These are phyloP conservation scores for Drosophila gunungcola DNA, from an alignment of 1,140 invertebrate genomes.

Conservation along the genomic window DNA sequence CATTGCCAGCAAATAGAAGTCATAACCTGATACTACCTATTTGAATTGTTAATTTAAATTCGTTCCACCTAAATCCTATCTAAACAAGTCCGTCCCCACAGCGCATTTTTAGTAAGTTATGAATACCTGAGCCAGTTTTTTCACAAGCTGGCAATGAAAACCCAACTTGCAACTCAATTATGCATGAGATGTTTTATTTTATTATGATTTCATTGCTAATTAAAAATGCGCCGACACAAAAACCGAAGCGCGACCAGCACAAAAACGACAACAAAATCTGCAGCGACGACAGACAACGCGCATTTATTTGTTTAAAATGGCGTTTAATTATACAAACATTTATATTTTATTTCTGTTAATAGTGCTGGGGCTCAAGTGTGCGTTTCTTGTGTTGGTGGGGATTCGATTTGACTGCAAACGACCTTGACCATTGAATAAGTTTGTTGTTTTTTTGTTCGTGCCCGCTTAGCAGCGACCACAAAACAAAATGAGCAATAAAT, in stretches of 20 bases:
- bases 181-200: conserved; percentile 64
- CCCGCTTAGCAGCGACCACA: conserved; percentile 56
- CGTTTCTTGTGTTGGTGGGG: conserved; percentile 15
- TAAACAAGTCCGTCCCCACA: conserved; percentile 1
- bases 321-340: conserved; percentile 80
- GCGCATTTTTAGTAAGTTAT: conserved; percentile 10
- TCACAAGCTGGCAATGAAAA: conserved; percentile 56
- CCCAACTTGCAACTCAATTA: conserved; percentile 67
- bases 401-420: conserved; percentile 76
- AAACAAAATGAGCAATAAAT: conserved; percentile 79
- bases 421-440: conserved; percentile 82
- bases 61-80: conserved; percentile 15
- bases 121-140: conserved; percentile 35
- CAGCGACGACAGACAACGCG: conserved; percentile 39
- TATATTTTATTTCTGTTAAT: conserved; percentile 32
- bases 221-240: conserved; percentile 71
- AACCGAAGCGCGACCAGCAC: conserved; percentile 32
- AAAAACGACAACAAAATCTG: conserved; percentile 36
- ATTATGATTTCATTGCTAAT: conserved; percentile 77
- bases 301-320: conserved; percentile 77
- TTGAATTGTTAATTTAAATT: conserved; percentile 26
- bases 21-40: background rate
- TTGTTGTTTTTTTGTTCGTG: conserved; percentile 41
- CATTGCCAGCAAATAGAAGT: background rate
- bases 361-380: conserved; percentile 26